These are phyloP conservation scores for Chydorus sphaericus DNA, from an alignment of 2,888 invertebrate species.

Conservation along the genomic window DNA sequence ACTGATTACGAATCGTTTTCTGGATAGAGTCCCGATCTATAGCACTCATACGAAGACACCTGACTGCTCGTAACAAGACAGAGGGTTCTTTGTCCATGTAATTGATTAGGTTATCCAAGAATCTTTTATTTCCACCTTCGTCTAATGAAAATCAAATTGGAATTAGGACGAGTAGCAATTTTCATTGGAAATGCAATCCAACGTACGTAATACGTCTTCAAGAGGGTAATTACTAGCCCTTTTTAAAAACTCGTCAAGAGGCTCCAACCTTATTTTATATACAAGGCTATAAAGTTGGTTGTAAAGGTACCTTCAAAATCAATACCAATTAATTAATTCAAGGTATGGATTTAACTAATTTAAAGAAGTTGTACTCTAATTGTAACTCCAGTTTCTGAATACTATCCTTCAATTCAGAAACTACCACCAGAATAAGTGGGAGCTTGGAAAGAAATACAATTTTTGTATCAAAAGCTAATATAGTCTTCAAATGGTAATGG, in stretches of 20 bases:
- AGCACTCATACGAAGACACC: constrained; percentile 64
- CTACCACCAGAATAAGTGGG: constrained; percentile 79
- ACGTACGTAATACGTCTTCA: constrained; percentile 47
- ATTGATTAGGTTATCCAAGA: constrained; percentile 75
- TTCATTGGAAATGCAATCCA: neutral
- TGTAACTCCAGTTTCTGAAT: constrained; percentile 63
- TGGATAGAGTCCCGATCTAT: constrained; percentile 70
- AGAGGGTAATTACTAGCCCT: constrained; percentile 88
- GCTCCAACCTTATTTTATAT: constrained; percentile 73
- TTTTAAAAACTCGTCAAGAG: constrained; percentile 77
- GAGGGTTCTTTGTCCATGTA: constrained; percentile 75
- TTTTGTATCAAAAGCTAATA: constrained; percentile 69
- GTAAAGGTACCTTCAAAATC: constrained; percentile 67
- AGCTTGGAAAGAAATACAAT: constrained; percentile 83
- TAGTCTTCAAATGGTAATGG: constrained; percentile 67
- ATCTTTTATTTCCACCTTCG: constrained; percentile 74
- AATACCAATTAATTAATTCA: neutral
- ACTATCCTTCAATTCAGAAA: constrained; percentile 62
- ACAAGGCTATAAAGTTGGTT: constrained; percentile 89
- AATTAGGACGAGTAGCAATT: no score
- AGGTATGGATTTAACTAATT: neutral
- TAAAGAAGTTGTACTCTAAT: constrained; percentile 4
- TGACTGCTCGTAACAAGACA: constrained; percentile 51
- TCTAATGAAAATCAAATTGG: neutral
- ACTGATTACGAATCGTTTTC: constrained; percentile 57